Percentiles rank a stretch among this genome's conserved stretches.
Evolutionary conservation across 1,140 invertebrate genomes (phyloP).

Genomic region (Caenorhabditis tropicalis): DNA sequence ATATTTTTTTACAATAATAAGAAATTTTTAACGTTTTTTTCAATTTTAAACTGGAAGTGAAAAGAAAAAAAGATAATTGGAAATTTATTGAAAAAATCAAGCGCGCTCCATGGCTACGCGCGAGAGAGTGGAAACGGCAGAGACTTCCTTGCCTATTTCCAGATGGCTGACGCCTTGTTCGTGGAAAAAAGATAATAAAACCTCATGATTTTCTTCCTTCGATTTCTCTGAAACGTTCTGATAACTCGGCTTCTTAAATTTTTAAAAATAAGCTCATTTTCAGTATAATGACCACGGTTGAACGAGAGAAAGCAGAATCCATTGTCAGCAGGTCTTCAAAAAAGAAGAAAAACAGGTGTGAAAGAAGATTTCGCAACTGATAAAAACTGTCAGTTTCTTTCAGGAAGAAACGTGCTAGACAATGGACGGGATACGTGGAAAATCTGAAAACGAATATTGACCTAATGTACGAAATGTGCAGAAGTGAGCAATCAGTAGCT

Average conservation of each 20-base stretch:
- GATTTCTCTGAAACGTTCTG: background rate
- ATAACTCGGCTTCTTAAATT: background rate
- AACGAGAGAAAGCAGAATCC: background rate
- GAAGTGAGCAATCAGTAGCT: slow-evolving; percentile 38
- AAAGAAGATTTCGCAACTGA: background rate
- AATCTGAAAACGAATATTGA: slow-evolving; percentile 49
- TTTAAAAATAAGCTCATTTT: background rate
- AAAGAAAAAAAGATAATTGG: background rate
- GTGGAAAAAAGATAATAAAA: background rate
- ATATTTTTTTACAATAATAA: too few species aligned
- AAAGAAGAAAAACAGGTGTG: slow-evolving; percentile 1
- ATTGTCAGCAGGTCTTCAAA: slow-evolving; percentile 27
- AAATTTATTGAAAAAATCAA: slow-evolving; percentile 3
- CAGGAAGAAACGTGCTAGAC: slow-evolving; percentile 41
- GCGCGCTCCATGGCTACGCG: background rate
- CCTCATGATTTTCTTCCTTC: background rate
- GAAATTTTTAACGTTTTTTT: too few species aligned
- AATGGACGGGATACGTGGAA: slow-evolving; percentile 49
- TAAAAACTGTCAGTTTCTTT: too few species aligned
- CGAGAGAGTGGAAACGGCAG: background rate
- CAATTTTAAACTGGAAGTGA: background rate
- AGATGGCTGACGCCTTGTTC: background rate
- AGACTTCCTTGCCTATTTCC: background rate
- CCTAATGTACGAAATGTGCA: slow-evolving; percentile 52
- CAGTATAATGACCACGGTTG: background rate